phyloP scores from a whole-genome alignment of 2,113 vertebrate species.

The Accipiter cooperii region DNA sequence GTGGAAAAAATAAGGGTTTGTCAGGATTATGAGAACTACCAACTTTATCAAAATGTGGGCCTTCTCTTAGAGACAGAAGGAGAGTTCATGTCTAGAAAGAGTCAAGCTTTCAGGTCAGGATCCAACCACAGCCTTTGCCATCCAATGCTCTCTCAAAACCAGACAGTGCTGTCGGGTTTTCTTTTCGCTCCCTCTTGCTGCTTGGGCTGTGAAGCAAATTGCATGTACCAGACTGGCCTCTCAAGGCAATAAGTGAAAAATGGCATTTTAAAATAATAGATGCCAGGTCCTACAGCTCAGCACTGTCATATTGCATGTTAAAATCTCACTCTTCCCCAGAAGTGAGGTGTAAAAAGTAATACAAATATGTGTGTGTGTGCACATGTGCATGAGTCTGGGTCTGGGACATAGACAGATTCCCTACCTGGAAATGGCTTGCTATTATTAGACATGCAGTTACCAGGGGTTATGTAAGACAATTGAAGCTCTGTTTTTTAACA shows the following conservation, averaged over 20 bases:
- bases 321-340: conserved; percentile 43
- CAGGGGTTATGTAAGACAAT: conserved; percentile 77
- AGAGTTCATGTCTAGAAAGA: background rate
- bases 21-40: background rate
- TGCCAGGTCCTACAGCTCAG: background rate
- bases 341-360: background rate
- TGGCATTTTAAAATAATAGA: conserved; percentile 13
- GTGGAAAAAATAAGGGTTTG: background rate
- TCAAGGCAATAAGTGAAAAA: conserved; percentile 10
- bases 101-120: background rate
- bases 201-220: background rate
- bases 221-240: background rate
- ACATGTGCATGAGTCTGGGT: conserved; percentile 9
- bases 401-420: conserved; percentile 70
- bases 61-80: background rate
- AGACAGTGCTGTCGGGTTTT: background rate
- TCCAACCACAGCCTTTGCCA: background rate
- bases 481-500: conserved; percentile 78
- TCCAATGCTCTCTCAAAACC: background rate
- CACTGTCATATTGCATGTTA: background rate
- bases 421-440: conserved; percentile 79
- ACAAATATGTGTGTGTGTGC: background rate
- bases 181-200: background rate
- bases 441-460: conserved; percentile 77
- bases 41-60: background rate